These are phyloP conservation scores for Adelphocoris suturalis DNA, from an alignment of 2,888 invertebrate species.

Conservation along the genomic window DNA sequence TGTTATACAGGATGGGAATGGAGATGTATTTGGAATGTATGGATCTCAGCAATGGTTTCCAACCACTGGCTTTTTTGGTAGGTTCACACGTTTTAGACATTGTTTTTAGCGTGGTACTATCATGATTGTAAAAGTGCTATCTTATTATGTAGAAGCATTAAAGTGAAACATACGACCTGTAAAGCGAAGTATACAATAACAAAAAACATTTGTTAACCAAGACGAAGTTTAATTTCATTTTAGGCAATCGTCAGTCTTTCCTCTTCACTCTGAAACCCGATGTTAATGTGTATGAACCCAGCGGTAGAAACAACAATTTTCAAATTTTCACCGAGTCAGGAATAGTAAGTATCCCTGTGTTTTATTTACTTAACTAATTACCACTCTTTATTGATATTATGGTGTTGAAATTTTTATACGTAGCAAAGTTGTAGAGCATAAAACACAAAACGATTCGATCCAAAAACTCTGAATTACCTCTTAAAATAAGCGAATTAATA, in stretches of 20 bases:
- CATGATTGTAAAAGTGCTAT: no score
- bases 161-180: no score
- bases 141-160: no score
- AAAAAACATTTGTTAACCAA: no score
- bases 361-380: neutral
- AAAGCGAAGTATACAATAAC: neutral
- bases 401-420: no score
- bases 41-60: constrained; percentile 49
- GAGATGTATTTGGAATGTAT: constrained; percentile 59
- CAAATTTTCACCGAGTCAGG: constrained; percentile 47
- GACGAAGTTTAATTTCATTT: neutral
- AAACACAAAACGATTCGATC: no score
- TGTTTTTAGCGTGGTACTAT: no score
- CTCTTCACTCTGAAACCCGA: constrained; percentile 53
- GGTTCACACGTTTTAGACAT: neutral
- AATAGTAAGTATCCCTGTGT: constrained; percentile 8
- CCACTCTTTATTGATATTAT: no score
- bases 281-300: constrained; percentile 40
- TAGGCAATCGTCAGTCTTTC: constrained; percentile 37
- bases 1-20: constrained; percentile 56
- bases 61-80: constrained; percentile 43
- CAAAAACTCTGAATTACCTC: no score
- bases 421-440: no score
- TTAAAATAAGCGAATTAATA: no score
- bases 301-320: constrained; percentile 13